phyloP scores from a whole-genome alignment of 1,140 invertebrate genomes.

The Caenorhabditis inopinata region DNA sequence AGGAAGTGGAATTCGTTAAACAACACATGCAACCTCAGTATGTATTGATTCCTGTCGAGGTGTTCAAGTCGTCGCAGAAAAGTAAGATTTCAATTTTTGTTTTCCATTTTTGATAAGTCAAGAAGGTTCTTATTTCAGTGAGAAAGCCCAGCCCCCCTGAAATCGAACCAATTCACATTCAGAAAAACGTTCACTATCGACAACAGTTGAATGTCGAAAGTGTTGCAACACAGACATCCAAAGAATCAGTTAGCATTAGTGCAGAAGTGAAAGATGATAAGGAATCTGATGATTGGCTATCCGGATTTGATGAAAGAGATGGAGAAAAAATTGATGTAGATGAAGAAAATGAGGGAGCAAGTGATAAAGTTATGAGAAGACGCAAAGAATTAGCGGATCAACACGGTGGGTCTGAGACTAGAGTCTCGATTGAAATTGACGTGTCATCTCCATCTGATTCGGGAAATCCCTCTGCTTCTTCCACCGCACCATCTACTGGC shows the following conservation, averaged over 20 bases:
- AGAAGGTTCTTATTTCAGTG: not conserved
- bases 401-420: not conserved
- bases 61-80: no score
- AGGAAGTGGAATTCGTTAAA: no score
- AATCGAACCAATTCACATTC: no score
- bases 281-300: not conserved
- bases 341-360: not conserved
- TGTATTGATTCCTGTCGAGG: not conserved
- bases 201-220: not conserved
- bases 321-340: conserved; percentile 3
- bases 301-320: not conserved
- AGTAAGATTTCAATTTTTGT: no score
- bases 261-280: not conserved
- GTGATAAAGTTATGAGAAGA: not conserved
- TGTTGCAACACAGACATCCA: not conserved
- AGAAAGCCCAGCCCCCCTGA: not conserved
- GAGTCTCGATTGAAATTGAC: not conserved
- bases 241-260: no score
- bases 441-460: no score
- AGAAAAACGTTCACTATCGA: no score
- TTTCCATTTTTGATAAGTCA: no score
- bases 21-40: not conserved
- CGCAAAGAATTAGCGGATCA: not conserved
- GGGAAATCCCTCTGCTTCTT: no score
- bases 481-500: no score